Base-by-base conservation (phyloP, 30 jellyfish, hydroid and myxozoan species). In the Aurelia aurita region DNA sequence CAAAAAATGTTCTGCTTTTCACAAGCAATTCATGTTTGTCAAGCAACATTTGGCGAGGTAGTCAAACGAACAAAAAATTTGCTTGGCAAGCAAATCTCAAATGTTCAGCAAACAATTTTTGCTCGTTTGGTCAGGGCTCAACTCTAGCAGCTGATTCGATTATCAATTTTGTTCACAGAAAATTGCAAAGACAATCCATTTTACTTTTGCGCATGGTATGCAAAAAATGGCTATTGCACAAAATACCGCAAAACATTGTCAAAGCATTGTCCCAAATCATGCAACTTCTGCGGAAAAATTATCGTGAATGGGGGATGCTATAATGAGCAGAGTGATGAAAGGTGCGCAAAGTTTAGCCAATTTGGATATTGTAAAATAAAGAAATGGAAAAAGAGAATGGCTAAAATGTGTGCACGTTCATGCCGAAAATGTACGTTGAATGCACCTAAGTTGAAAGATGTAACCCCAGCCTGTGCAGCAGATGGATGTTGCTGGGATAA, bases 401-500 rank as follows among this genome's bases (percentile, higher is more conserved):
- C 60, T 10, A 79, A 70, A 47, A 0, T 66, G 34, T 88, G 97
- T 63, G 84, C 87, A 1, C 79, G 69, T 19, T 22, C 97, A 26
- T 88, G 97, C 73, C 88, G 65, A 60, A 22, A 58, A 3, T 88
- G 97, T 44, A 60, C 83, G 12, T 3, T 54, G 20, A 46, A 51
- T 27, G 85, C 72, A 3, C 97, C 97, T 14, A 53, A 73, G 12
- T 58, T 88, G 46, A 18, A 49, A 1, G 62, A 59, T 4, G 67
- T 88, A 8, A 75, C 62, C 23, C 90, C 97, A 19, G 29, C 14
- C 12, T 88, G 97, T 58, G 80, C 89, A 21, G 63, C 35, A 16
- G 89, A 25, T 10, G 95, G 95, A 8, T 85, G 95, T 77, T 85
- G 97, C 62, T 88, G 97, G 97, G 97, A 88, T 46, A 57, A 71